Evolutionary conservation across 2,888 invertebrate genomes (phyloP).

Genomic region (Congeria kusceri): DNA sequence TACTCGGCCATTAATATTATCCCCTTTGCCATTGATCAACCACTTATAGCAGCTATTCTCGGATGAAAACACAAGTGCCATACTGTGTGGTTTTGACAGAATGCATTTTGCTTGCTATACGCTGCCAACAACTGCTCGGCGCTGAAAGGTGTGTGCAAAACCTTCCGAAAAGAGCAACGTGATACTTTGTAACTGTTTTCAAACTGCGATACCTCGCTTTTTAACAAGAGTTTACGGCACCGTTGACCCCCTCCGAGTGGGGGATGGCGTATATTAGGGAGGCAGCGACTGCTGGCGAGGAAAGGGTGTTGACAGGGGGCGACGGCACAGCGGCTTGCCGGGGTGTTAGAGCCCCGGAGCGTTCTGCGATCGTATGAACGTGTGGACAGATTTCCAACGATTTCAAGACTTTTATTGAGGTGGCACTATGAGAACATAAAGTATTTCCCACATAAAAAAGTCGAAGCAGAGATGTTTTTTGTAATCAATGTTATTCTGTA

Average conservation of each 20-base stretch:
- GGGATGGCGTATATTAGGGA: slow-evolving; percentile 36
- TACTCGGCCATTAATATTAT: too few relatives aligned
- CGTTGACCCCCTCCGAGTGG: slow-evolving; percentile 26
- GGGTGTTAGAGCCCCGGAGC: too few relatives aligned
- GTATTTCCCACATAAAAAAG: too few relatives aligned
- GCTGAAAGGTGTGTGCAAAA: slow-evolving; percentile 42
- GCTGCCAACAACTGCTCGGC: slow-evolving; percentile 28
- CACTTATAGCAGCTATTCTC: too few relatives aligned
- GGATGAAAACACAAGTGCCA: too few relatives aligned
- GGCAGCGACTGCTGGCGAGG: background rate
- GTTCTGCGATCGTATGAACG: too few relatives aligned
- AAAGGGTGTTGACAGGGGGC: slow-evolving; percentile 19
- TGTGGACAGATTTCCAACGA: too few relatives aligned
- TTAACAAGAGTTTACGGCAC: slow-evolving; percentile 42
- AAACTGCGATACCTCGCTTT: slow-evolving; percentile 40
- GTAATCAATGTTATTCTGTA: too few relatives aligned
- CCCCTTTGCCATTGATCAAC: too few relatives aligned
- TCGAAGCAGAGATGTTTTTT: too few relatives aligned
- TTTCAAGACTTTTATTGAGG: too few relatives aligned
- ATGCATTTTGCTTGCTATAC: background rate
- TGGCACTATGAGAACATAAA: too few relatives aligned
- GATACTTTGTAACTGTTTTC: slow-evolving; percentile 44
- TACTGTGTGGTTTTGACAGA: background rate
- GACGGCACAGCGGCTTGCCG: slow-evolving; percentile 10
- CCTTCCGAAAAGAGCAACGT: slow-evolving; percentile 2